These are phyloP conservation scores for Nemurella pictetii DNA, from an alignment of 2,888 invertebrate species.

Conservation along the genomic window DNA sequence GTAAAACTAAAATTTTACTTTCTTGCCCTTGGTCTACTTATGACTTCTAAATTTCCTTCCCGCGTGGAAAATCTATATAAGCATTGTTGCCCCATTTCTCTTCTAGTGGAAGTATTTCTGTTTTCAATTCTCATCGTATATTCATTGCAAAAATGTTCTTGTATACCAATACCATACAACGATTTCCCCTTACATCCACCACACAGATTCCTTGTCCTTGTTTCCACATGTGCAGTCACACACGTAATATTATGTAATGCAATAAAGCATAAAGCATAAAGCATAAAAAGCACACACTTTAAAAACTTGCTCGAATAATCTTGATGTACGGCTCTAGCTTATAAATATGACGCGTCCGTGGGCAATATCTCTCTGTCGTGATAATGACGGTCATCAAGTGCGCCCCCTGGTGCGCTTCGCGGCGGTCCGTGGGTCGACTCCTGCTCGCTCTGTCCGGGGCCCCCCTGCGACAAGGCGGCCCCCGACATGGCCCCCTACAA, in stretches of 20 bases:
- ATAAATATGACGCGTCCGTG: neutral
- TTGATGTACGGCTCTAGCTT: constrained; percentile 10
- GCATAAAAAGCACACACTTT: neutral
- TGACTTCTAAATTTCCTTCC: no score
- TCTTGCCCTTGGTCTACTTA: no score
- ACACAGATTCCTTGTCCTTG: neutral
- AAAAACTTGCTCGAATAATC: neutral
- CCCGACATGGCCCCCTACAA: neutral
- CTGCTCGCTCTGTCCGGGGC: neutral
- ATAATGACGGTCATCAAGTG: constrained; percentile 27
- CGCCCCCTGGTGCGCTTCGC: constrained; percentile 21
- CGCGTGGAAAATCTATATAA: no score
- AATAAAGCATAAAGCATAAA: neutral
- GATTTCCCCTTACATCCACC: no score
- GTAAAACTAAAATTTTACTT: no score
- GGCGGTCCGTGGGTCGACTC: constrained; percentile 20
- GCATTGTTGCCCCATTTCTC: no score
- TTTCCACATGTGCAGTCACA: neutral
- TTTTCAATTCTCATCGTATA: no score
- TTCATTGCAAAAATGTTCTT: no score
- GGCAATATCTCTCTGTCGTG: constrained; percentile 32
- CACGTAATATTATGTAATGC: neutral
- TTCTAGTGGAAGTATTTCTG: no score
- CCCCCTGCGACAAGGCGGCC: no score
- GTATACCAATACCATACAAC: no score